These are phyloP conservation scores for Microtus ochrogaster DNA, from an alignment of 2,113 vertebrate genomes.

Conservation along the genomic window DNA sequence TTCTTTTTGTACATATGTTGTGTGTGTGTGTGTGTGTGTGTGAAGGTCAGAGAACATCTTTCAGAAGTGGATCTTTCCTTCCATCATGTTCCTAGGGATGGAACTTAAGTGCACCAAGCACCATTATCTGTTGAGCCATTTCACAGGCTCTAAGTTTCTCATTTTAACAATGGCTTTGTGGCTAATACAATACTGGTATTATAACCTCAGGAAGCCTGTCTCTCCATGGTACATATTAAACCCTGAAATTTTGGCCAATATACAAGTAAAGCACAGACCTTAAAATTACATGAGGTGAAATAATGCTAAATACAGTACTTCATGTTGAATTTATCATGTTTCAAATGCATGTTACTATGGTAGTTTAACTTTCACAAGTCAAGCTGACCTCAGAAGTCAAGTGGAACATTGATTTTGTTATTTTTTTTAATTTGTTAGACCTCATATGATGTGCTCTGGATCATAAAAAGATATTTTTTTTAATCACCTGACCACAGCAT, in stretches of 20 bases:
- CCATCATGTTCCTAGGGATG: neutral
- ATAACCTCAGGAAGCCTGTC: neutral
- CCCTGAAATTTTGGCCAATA: neutral
- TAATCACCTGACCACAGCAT: neutral
- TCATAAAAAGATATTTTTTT: neutral
- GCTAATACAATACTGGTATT: neutral
- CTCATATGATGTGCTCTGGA: neutral
- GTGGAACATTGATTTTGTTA: neutral
- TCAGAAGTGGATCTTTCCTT: neutral
- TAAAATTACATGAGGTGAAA: neutral
- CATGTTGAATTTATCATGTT: neutral
- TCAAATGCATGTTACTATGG: neutral
- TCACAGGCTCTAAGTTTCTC: neutral
- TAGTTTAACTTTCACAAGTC: slow-evolving; percentile 15
- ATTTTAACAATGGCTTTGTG: neutral
- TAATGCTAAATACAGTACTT: neutral
- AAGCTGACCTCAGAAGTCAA: neutral
- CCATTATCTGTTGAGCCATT: neutral
- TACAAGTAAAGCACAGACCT: neutral
- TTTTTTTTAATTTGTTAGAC: neutral
- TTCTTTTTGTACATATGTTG: too few species aligned
- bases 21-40: neutral
- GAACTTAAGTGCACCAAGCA: neutral
- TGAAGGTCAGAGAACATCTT: neutral
- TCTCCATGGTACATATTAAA: slow-evolving; percentile 2